Conservation (phyloP, 2,113 vertebrate species). For the Morone chrysops region DNA sequence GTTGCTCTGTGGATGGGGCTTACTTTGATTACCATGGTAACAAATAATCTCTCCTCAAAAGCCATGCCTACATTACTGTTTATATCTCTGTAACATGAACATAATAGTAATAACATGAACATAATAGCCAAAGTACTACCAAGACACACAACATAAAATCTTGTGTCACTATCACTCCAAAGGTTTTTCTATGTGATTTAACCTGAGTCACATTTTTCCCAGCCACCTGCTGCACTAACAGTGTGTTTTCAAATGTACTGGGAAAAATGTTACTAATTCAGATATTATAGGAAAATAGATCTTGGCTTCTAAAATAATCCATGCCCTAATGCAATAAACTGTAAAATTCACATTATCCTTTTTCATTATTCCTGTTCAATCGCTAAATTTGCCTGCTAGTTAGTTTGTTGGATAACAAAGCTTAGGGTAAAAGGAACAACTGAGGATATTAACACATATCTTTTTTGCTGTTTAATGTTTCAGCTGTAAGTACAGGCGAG, state of each 20-base stretch:
- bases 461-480: neutral
- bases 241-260: neutral
- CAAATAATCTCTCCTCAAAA: slow-evolving; percentile 36
- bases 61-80: slow-evolving; percentile 28
- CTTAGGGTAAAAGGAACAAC: neutral
- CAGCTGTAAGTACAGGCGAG: neutral
- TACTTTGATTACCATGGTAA: slow-evolving; percentile 59
- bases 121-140: neutral
- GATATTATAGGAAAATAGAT: neutral
- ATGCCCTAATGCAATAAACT: neutral
- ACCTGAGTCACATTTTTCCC: neutral
- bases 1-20: neutral
- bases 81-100: slow-evolving; percentile 11
- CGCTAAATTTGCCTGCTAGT: neutral
- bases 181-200: neutral
- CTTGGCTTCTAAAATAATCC: neutral
- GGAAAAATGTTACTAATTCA: neutral
- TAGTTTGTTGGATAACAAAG: neutral
- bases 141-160: neutral
- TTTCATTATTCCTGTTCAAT: neutral
- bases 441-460: neutral
- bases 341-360: neutral
- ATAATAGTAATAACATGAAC: neutral
- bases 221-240: neutral
- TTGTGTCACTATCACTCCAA: neutral